phyloP scores from a whole-genome alignment of 2,113 vertebrate genomes.

The Microcebus murinus region DNA sequence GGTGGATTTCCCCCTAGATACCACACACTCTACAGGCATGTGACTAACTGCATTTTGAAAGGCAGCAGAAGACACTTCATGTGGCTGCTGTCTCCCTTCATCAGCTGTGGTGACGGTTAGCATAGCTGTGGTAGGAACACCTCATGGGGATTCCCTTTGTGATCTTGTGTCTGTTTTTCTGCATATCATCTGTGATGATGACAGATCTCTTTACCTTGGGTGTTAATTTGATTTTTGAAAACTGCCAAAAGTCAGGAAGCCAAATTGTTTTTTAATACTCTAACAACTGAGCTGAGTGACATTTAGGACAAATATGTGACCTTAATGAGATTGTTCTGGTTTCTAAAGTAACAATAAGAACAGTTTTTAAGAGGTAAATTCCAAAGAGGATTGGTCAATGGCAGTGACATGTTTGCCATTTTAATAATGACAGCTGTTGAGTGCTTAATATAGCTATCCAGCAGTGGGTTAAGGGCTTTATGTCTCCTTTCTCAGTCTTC shows the following conservation, averaged over 20 bases:
- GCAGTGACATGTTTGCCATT: background rate
- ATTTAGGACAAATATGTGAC: background rate
- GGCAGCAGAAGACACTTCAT: background rate
- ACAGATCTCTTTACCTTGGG: background rate
- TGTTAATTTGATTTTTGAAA: conserved; percentile 46
- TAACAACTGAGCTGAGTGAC: background rate
- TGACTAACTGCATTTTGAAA: background rate
- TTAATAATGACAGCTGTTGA: background rate
- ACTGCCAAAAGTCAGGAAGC: background rate
- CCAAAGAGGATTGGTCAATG: background rate
- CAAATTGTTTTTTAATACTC: background rate
- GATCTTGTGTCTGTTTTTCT: background rate
- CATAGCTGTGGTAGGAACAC: background rate
- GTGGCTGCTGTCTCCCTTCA: background rate
- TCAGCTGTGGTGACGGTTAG: background rate
- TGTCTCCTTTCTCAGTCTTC: background rate
- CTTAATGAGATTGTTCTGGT: background rate
- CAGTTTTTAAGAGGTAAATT: background rate
- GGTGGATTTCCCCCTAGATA: background rate
- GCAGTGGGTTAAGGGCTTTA: background rate
- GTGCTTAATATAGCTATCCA: background rate
- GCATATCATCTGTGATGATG: background rate
- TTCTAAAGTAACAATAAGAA: conserved; percentile 12
- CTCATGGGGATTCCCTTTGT: background rate
- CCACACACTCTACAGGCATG: background rate